Percentiles rank a stretch among this genome's conserved stretches.
Conservation (phyloP, 2,113 vertebrate genomes). For the Rallus limicola region DNA sequence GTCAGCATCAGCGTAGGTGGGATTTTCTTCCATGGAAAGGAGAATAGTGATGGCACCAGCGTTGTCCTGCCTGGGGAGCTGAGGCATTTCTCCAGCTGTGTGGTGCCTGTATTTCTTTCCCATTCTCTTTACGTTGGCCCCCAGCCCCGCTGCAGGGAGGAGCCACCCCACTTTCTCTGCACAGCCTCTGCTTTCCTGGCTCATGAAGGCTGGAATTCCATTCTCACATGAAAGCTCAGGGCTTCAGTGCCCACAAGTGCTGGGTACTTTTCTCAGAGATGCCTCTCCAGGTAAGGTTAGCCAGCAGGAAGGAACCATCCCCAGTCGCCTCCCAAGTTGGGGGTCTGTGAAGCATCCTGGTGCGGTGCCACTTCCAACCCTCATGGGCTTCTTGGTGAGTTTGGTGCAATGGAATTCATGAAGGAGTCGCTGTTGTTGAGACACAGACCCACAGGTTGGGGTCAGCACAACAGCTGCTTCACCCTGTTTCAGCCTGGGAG, state of each 20-base stretch:
- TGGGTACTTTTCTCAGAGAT: not conserved
- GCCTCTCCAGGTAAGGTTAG: not conserved
- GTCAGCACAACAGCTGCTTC: accelerated
- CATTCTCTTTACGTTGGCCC: conserved; percentile 42
- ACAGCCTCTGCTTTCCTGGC: not conserved
- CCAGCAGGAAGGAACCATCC: not conserved
- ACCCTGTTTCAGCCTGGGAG: not conserved
- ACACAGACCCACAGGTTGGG: accelerated
- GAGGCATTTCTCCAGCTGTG: not conserved
- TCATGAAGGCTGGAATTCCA: not conserved
- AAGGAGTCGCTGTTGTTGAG: not conserved
- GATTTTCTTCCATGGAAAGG: not conserved
- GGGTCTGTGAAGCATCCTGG: not conserved
- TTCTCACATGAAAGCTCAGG: not conserved
- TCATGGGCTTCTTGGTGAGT: not conserved
- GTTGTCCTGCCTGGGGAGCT: not conserved
- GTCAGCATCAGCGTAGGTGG: not conserved
- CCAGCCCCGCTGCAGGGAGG: not conserved
- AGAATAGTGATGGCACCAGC: not conserved
- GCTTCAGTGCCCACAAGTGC: not conserved
- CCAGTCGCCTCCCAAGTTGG: accelerated
- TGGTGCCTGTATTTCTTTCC: conserved; percentile 14
- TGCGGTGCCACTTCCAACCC: not conserved
- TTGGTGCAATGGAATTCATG: accelerated
- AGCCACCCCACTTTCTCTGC: not conserved